Evolutionary conservation across 2,797 vertebrate genomes (phyloP), one percentile per base, ranked within the genome.

Genomic region (Carapus acus): DNA sequence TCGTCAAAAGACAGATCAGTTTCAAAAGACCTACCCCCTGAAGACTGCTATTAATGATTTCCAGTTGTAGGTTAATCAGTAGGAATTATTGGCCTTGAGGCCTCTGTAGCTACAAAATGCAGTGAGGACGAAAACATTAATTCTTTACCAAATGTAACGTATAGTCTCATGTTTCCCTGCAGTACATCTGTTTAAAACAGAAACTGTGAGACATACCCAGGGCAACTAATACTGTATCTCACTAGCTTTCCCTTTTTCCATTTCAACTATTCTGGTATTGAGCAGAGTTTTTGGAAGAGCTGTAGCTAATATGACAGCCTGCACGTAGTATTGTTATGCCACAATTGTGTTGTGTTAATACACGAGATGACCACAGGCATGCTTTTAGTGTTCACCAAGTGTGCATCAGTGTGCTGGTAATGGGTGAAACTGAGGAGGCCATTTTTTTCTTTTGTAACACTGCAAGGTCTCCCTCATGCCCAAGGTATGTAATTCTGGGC

Each of bases 31-130:
- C 51, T 51, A 37, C 42, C 49, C 58, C 40, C 33, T 54, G 43
- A 59, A 63, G 51, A 54, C 9, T 22, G 43, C 56, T 59, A 38
- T 63, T 83, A 82, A 85, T 85, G 70, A 80, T 81, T 85, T 83
- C 76, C 78, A 83, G 69, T 82, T 81, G 77, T 80, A 66, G 66
- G 65, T 81, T 78, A 82, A 82, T 82, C 71, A 78, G 70, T 84
- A 78, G 81, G 81, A 83, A 82, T 62, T 69, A 36, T 56, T 80
- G 48, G 53, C 62, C 63, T 71, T 52, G 44, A 67, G 45, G 42
- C 34, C 56, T 69, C 39, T 72, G 58, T 36, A 50, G 41, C 45
- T 51, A 82, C 52, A 57, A 52, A 23, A 54, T 24, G 23, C 27
- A 53, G 58, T 56, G 54, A 56, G 27, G 39, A 69, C 43, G 39